Base-by-base conservation (phyloP, 1,140 invertebrate species). In the Leptinotarsa texana region DNA sequence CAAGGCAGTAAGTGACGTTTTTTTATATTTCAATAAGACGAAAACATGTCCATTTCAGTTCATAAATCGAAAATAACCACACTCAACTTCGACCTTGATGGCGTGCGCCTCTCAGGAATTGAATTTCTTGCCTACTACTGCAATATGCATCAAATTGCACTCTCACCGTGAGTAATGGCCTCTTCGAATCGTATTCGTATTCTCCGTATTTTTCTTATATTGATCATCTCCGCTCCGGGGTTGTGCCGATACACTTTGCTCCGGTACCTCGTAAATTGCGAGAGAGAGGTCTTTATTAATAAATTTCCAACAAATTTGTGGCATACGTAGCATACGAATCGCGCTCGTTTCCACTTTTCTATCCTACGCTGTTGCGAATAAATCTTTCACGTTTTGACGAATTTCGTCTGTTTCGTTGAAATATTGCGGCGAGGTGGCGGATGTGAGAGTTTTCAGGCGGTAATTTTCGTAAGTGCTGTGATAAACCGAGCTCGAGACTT, bases 221-320 rank as follows among this genome's bases (percentile, higher is more conserved):
- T 18, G 51, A 57, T 57, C 51, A 18, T 18, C 51, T 18, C 51
- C 15, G n/a, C 51, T n/a, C 17, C 8, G 8, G 33, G 33, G 33
- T 42, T 57, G 4, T 57, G n/a, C 15, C 51, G 51, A 57, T 57
- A 57, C 3, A 57, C 51, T 57, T 18, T 18, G n/a, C n/a, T 18
- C 51, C n/a, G 51, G 51, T 57, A 57, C 15, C 51, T 57, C 51
- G 51, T 57, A 57, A 57, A 57, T 57, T 57, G 51, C 4, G 51
- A 57, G 51, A 57, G 51, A 57, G 15, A 18, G n/a, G 15, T 18
- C 17, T 17, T 57, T 57, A 57, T 57, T 57, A 57, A 57, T 57
- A 57, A 57, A 57, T 57, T 57, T 57, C 51, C 51, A 57, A 57
- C 51, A 57, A n/a, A 57, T 57, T n/a, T 57, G 51, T 57, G 51